A percentile compares a stretch with the other conserved stretches of the same genome.
Conservation (phyloP, 2,113 vertebrate species). For the Monarcha castaneiventris region DNA sequence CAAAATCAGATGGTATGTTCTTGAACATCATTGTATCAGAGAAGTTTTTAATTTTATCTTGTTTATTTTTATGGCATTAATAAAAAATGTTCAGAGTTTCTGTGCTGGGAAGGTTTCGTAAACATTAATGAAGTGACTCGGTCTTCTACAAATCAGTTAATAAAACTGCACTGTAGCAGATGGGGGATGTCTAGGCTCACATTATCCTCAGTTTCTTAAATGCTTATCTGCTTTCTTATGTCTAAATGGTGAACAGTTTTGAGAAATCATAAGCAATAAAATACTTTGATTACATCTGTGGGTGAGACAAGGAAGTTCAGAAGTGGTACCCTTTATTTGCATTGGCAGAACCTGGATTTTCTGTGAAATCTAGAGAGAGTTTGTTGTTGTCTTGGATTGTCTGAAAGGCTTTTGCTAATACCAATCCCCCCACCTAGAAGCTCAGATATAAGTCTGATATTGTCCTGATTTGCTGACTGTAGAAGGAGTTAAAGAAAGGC, state of each 20-base stretch:
- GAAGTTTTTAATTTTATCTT: background rate
- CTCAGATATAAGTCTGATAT: background rate
- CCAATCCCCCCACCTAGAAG: background rate
- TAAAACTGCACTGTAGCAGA: constrained; percentile 39
- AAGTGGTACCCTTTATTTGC: background rate
- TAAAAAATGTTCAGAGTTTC: background rate
- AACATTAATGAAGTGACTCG: background rate
- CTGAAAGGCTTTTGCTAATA: background rate
- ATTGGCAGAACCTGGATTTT: background rate
- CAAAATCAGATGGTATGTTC: background rate
- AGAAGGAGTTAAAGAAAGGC: background rate
- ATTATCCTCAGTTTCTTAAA: constrained; percentile 48
- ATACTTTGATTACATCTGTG: background rate
- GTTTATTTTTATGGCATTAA: background rate
- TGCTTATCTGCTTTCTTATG: constrained; percentile 37
- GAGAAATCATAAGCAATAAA: constrained; percentile 13
- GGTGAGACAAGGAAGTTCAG: background rate
- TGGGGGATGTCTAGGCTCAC: constrained; percentile 45
- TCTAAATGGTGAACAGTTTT: constrained; percentile 10
- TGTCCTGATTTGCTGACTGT: background rate
- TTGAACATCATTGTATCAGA: background rate
- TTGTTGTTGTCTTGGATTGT: background rate
- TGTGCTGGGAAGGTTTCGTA: background rate
- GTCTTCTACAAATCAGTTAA: constrained; percentile 20
- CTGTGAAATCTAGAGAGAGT: background rate